Percentiles rank a stretch among this genome's conserved stretches.
phyloP scores from a whole-genome alignment of 2,797 vertebrate species.

The Spondyliosoma cantharus region DNA sequence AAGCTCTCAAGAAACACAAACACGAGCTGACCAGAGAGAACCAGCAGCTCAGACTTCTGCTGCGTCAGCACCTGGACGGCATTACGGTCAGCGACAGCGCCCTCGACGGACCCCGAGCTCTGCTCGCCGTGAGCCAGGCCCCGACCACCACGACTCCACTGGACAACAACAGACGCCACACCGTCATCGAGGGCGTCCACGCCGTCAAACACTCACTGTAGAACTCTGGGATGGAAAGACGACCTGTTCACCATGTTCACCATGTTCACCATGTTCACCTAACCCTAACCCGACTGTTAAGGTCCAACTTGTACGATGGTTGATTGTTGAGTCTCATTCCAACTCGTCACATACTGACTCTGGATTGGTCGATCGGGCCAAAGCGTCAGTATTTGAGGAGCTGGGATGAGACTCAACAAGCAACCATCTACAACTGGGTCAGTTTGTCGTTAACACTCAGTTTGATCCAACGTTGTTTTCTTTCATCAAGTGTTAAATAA shows the following conservation, averaged over 20 bases:
- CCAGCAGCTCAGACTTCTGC: constrained; percentile 37
- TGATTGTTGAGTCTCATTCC: too few species aligned
- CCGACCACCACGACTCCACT: fast-evolving
- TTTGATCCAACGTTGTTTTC: neutral
- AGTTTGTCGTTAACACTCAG: too few species aligned
- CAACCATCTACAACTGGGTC: too few species aligned
- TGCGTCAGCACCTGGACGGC: constrained; percentile 51
- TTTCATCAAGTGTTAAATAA: neutral
- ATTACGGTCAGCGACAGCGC: constrained; percentile 1
- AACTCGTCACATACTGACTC: too few species aligned
- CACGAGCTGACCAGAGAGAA: constrained; percentile 52
- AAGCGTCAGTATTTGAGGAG: too few species aligned
- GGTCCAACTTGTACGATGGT: too few species aligned
- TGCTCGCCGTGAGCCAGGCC: neutral
- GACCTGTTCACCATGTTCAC: too few species aligned
- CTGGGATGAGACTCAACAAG: too few species aligned
- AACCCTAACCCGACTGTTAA: too few species aligned
- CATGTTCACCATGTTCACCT: too few species aligned
- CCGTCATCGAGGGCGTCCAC: constrained; percentile 30
- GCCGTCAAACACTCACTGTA: neutral
- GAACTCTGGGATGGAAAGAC: neutral
- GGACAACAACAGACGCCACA: neutral
- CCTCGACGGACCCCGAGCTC: neutral
- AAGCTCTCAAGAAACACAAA: constrained; percentile 28
- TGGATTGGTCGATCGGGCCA: too few species aligned